Evolutionary conservation across 1,140 invertebrate species (phyloP).

Genomic region (Drosophila orena): DNA sequence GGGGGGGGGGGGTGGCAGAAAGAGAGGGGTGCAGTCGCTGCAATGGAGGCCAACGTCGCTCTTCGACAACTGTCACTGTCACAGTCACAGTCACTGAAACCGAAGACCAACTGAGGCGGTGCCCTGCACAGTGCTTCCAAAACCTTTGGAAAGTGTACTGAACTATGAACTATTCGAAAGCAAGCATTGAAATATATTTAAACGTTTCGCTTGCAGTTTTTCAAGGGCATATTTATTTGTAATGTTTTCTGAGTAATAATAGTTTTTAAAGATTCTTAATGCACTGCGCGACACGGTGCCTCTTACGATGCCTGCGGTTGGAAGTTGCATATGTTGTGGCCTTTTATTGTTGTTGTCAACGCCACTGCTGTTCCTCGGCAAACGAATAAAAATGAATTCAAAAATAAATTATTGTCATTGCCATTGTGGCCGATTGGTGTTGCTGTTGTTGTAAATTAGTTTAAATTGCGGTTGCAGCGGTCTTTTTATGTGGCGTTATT

Average conservation of each 20-base stretch:
- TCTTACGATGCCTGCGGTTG: constrained; percentile 48
- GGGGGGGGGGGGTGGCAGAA: too few species aligned
- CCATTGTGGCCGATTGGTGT: constrained; percentile 45
- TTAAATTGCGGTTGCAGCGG: constrained; percentile 75
- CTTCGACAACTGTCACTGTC: constrained; percentile 71
- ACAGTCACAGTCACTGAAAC: constrained; percentile 56
- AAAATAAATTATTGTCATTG: constrained; percentile 81
- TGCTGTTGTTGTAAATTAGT: constrained; percentile 59
- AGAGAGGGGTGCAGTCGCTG: constrained; percentile 21
- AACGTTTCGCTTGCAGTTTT: too few species aligned
- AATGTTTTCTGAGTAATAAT: too few species aligned
- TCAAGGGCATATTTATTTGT: too few species aligned
- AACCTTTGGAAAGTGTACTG: neutral
- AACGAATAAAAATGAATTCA: constrained; percentile 80
- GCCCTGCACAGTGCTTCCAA: constrained; percentile 10
- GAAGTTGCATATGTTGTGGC: constrained; percentile 46
- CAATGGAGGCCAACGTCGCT: constrained; percentile 73
- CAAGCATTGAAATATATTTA: too few species aligned
- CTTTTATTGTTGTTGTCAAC: constrained; percentile 35
- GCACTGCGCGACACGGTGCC: neutral
- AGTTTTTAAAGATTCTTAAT: neutral
- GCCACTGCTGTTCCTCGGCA: constrained; percentile 52
- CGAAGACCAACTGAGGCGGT: constrained; percentile 31
- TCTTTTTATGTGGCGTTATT: constrained; percentile 29
- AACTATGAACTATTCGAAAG: neutral